phyloP scores from a whole-genome alignment of 2,888 invertebrate species.

The Agrotis exclamationis region DNA sequence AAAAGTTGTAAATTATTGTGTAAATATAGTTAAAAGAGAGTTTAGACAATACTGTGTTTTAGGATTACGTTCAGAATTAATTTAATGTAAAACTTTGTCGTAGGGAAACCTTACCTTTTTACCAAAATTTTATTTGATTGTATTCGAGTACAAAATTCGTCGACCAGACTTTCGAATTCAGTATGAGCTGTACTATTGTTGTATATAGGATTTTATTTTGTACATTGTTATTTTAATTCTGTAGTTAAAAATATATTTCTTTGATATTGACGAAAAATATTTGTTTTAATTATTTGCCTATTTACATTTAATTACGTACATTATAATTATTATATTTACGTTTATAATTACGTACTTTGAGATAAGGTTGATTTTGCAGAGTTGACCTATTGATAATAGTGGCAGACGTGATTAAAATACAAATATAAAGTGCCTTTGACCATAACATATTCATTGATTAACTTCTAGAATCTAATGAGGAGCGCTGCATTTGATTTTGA shows the following conservation, averaged over 20 bases:
- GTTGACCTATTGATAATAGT: conserved; percentile 58
- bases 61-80: conserved; percentile 62
- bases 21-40: conserved; percentile 71
- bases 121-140: conserved; percentile 74
- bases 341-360: conserved; percentile 56
- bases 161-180: conserved; percentile 68
- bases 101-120: conserved; percentile 74
- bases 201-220: conserved; percentile 79
- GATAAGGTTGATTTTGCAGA: conserved; percentile 62
- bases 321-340: conserved; percentile 56
- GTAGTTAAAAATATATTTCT: conserved; percentile 87
- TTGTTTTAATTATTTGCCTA: conserved; percentile 62
- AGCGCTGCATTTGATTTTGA: conserved; percentile 38
- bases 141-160: conserved; percentile 77
- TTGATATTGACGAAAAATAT: conserved; percentile 74
- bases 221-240: conserved; percentile 78
- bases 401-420: conserved; percentile 63
- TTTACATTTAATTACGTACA: conserved; percentile 56
- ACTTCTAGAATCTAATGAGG: conserved; percentile 57
- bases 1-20: conserved; percentile 76
- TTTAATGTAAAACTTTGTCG: conserved; percentile 68
- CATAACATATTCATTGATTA: conserved; percentile 66
- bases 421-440: conserved; percentile 58
- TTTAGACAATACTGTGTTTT: conserved; percentile 61
- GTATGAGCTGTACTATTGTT: conserved; percentile 72